phyloP scores from a whole-genome alignment of 2,797 vertebrate species.

The Tarsius wallacei region DNA sequence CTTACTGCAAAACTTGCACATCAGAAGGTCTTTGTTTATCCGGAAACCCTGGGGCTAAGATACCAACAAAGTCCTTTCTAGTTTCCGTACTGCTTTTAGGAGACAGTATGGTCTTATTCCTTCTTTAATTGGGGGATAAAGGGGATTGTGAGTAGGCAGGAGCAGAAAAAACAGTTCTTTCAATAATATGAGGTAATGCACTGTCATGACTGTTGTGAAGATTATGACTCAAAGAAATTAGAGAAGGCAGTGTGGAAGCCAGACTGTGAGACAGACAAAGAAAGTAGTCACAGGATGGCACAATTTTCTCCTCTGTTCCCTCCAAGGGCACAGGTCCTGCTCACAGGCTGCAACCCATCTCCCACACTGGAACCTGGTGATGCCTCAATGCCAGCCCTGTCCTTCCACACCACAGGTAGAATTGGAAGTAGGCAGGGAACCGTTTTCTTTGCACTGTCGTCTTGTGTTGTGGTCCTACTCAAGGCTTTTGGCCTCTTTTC shows the following conservation, averaged over 20 bases:
- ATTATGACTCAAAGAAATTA: background rate
- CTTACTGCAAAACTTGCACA: background rate
- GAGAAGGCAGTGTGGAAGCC: background rate
- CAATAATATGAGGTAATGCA: background rate
- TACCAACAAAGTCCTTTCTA: background rate
- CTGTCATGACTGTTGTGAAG: background rate
- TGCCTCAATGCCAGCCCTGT: background rate
- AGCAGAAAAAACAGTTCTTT: background rate
- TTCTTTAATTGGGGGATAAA: background rate
- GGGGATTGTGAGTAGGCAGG: background rate
- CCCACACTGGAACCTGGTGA: rapidly evolving
- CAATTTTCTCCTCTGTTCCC: background rate
- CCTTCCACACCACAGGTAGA: background rate
- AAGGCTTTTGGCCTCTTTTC: background rate
- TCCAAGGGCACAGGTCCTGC: background rate
- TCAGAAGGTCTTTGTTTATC: background rate
- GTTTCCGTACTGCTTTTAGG: background rate
- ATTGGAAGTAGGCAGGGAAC: rapidly evolving
- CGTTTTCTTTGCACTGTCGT: background rate
- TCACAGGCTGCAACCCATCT: rapidly evolving
- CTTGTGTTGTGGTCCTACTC: background rate
- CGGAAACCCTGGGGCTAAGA: background rate
- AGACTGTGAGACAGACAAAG: background rate
- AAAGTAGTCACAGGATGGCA: no score
- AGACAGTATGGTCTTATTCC: background rate